Conservation (phyloP, 2,888 invertebrate species). For the Melinaea marsaeus region DNA sequence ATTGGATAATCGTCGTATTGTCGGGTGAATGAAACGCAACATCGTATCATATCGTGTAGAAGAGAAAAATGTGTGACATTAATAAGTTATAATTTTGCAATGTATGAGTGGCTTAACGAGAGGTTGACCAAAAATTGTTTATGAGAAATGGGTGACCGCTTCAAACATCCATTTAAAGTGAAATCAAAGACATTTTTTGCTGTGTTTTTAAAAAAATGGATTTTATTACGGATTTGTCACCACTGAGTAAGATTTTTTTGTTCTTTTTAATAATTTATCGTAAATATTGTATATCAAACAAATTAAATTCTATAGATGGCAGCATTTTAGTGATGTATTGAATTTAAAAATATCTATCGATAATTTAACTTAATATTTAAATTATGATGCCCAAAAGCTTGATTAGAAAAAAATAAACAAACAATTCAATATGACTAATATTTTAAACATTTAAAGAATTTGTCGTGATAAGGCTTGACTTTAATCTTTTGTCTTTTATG, state of each 20-base stretch:
- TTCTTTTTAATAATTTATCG: no score
- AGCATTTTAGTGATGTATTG: no score
- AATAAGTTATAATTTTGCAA: conserved; percentile 19
- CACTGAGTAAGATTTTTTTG: conserved; percentile 54
- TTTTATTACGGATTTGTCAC: conserved; percentile 62
- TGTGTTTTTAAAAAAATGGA: conserved; percentile 60
- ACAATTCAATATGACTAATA: conserved; percentile 18
- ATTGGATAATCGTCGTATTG: conserved; percentile 10
- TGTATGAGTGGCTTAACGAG: conserved; percentile 30
- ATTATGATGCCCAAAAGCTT: not conserved
- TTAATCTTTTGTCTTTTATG: conserved; percentile 28
- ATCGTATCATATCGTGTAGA: conserved; percentile 39
- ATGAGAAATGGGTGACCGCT: conserved; percentile 71
- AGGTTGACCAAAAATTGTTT: conserved; percentile 42
- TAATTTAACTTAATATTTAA: no score
- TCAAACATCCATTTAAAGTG: conserved; percentile 69
- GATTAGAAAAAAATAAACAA: not conserved
- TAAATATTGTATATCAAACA: no score
- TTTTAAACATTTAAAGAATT: conserved; percentile 17
- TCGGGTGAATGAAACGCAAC: conserved; percentile 36
- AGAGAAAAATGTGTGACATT: conserved; percentile 56
- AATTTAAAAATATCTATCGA: no score
- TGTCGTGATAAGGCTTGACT: conserved; percentile 24
- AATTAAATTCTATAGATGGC: no score
- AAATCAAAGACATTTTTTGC: conserved; percentile 54